Evolutionary conservation across 2,888 invertebrate genomes (phyloP).

Genomic region (Cotesia congregata): DNA sequence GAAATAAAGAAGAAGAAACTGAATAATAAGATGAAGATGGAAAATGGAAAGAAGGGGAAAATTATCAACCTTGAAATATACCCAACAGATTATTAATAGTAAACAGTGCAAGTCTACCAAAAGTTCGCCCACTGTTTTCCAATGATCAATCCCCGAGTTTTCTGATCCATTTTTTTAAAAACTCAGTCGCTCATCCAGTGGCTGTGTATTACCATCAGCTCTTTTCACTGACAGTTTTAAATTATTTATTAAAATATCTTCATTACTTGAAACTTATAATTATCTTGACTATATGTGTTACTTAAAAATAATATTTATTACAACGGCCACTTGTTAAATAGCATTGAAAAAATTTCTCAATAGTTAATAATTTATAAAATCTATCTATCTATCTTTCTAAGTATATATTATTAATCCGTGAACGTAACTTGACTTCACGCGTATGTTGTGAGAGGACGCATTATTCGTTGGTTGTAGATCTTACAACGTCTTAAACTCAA

Average conservation of each 20-base stretch:
- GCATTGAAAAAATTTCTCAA: slow-evolving; percentile 4
- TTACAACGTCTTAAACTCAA: slow-evolving; percentile 55
- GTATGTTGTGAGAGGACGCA: slow-evolving; percentile 53
- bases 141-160: slow-evolving; percentile 43
- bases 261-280: background rate
- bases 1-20: slow-evolving; percentile 30
- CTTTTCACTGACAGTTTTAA: background rate
- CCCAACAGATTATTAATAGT: slow-evolving; percentile 61
- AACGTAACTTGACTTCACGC: slow-evolving; percentile 23
- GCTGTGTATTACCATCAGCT: background rate
- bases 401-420: slow-evolving; percentile 29
- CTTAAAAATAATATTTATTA: slow-evolving; percentile 10
- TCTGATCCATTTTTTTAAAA: slow-evolving; percentile 27
- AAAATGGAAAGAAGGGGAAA: slow-evolving; percentile 8
- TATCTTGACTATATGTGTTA: background rate
- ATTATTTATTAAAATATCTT: background rate
- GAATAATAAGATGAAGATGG: slow-evolving; percentile 11
- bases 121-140: slow-evolving; percentile 39
- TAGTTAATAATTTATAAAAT: slow-evolving; percentile 2
- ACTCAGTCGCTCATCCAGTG: slow-evolving; percentile 17
- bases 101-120: slow-evolving; percentile 51
- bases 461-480: slow-evolving; percentile 55
- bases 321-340: background rate
- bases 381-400: slow-evolving; percentile 13
- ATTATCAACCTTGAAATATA: slow-evolving; percentile 57